Percentiles rank a stretch among this genome's conserved stretches.
These are phyloP conservation scores for Theocolax elegans DNA, from an alignment of 1,140 invertebrate species.

Conservation along the genomic window DNA sequence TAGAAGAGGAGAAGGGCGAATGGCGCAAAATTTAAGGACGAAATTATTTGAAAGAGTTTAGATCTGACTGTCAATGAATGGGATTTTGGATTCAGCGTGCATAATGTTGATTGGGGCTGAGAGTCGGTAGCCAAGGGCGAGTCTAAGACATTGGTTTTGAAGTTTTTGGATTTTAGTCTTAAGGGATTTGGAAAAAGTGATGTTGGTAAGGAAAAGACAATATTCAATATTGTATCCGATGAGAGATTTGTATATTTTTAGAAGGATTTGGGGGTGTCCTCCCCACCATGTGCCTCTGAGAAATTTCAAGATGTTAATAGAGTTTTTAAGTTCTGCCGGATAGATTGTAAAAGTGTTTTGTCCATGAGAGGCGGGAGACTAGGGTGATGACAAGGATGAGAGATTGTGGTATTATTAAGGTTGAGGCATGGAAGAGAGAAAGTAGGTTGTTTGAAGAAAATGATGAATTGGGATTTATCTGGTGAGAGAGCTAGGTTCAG, in stretches of 20 bases:
- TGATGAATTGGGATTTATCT: not conserved
- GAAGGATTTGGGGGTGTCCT: not conserved
- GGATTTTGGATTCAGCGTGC: not conserved
- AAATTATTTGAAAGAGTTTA: conserved; percentile 5
- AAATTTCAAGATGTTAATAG: not conserved
- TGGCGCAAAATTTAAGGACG: not conserved
- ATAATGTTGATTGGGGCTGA: conserved; percentile 16
- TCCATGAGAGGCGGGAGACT: not conserved
- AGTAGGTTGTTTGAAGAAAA: not conserved
- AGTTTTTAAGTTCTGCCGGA: not conserved
- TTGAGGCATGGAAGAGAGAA: not conserved
- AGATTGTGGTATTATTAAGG: not conserved
- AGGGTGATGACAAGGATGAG: not conserved
- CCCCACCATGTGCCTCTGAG: not conserved
- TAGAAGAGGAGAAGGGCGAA: not conserved
- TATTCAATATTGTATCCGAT: conserved; percentile 36
- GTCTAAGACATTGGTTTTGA: conserved; percentile 4
- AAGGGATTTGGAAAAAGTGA: not conserved
- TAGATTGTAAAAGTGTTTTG: not conserved
- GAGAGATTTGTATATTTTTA: not conserved
- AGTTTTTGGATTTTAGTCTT: conserved; percentile 24
- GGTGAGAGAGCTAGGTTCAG: conserved; percentile 20
- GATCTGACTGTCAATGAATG: not conserved
- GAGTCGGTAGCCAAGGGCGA: not conserved
- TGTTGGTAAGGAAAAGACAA: not conserved